Base-by-base conservation (phyloP, 2,113 vertebrate genomes). In the Lepus americanus region DNA sequence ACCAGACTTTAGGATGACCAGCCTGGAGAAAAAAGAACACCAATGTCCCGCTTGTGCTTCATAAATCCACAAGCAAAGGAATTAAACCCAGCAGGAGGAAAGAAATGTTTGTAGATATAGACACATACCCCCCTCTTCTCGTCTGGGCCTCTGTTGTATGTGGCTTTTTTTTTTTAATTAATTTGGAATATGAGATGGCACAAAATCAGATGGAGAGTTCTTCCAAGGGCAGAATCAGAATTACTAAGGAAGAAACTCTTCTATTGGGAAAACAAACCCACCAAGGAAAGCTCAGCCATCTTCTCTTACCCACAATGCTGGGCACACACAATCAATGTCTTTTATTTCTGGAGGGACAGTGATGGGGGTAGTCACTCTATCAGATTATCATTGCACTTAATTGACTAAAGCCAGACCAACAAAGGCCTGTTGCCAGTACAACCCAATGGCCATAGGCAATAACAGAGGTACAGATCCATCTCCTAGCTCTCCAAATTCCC, bases 211-310 rank as follows among this genome's bases (percentile, higher is more conserved):
- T 10, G 20, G 19, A 10, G 64, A 70, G 29, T 63, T 91, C 44
- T 94, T 83, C 66, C 69, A 49, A 1, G 14, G 44, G 29, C 85
- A 95, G 74, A 90, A 55, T 64, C 80, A 94, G 70, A 80, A 29
- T 93, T 87, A 90, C 64, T 92, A 13, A 95, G 89, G n/a, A 74
- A 95, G 91, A 92, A 67, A 2, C 49, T 85, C 5, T 27, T 94
- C 25, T 61, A 55, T 5, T 67, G 64, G 12, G 53, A 92, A 64
- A 90, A 84, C 8, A 90, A 93, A 64, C 16, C 33, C 63, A n/a
- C 14, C 5, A 89, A 66, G 36, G 91, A 76, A 8, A 93, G 17
- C 9, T 72, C 63, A 78, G 78, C 17, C 90, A 29, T 76, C 39
- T 64, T 70, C 73, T 63, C 39, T 86, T 61, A 20, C 12, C 36